A percentile compares a stretch with the other conserved stretches of the same genome.
phyloP scores from a whole-genome alignment of 2,113 vertebrate genomes.

The Syrrhaptes paradoxus region DNA sequence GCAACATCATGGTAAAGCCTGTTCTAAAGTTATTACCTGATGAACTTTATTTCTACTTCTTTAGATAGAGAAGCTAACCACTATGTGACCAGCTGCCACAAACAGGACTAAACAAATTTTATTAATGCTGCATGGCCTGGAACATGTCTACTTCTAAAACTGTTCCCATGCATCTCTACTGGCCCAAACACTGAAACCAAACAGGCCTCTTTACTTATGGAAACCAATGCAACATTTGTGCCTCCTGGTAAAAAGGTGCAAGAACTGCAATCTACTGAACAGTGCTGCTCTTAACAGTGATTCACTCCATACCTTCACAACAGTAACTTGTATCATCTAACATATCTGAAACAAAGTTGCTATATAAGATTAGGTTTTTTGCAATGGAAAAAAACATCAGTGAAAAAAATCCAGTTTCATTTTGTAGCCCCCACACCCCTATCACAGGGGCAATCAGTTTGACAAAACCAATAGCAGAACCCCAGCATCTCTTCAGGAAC shows the following conservation, averaged over 20 bases:
- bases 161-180: background rate
- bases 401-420: background rate
- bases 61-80: background rate
- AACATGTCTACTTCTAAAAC: background rate
- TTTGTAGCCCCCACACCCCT: background rate
- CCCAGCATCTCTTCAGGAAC: background rate
- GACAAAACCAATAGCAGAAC: background rate
- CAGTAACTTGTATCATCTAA: background rate
- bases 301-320: background rate
- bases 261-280: background rate
- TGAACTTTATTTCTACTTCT: background rate
- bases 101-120: background rate
- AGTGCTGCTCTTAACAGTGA: background rate
- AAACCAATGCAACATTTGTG: background rate
- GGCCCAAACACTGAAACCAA: background rate
- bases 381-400: background rate
- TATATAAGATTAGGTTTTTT: background rate
- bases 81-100: background rate
- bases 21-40: background rate
- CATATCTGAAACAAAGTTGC: background rate
- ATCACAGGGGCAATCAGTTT: background rate
- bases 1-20: background rate
- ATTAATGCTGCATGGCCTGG: background rate
- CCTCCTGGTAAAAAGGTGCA: background rate
- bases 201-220: background rate